Evolutionary conservation across 1,140 invertebrate species (phyloP), one percentile per base, ranked within the genome.

Genomic region (Nebria ingens): DNA sequence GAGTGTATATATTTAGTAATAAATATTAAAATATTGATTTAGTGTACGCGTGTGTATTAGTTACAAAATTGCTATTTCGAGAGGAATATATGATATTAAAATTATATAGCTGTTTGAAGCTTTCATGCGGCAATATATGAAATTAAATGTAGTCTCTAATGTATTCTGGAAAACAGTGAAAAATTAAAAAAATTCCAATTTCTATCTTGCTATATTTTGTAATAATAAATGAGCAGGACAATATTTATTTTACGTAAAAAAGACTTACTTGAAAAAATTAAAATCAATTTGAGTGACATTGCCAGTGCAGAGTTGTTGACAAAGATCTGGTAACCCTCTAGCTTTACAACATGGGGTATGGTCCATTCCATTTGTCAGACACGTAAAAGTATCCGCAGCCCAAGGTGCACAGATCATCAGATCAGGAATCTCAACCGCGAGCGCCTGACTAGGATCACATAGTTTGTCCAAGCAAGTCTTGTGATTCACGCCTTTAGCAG

Each of bases 391-490:
- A 19, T 82, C 80, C 0, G 81, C 78, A 1, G 86, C 85, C 85
- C 86, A 90, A 0, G 88, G 86, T 0, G 88, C 88, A 68, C 89
- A 91, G 21, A 90, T 88, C 83, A 91, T 89, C 60, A 90, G 73
- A 68, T 91, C 87, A 56, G 76, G 78, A 22, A 85, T 73, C 57
- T 79, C 79, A 1, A 79, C 76, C 21, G 75, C 69, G 51, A 78
- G 76, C 1, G 79, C 73, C 55, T 81, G 76, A 19, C 79, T 76
- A 0, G 87, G 86, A 67, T 90, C 86, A 62, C 89, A 91, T 53
- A 92, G 74, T 61, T 85, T 87, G 57, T 84, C 80, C 1, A 90
- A 67, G 65, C 89, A 92, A 61, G 78, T 80, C 52, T 76, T 77
- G 65, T 87, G 83, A 12, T 79, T 80, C 61, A 91, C 81, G 1